These are phyloP conservation scores for Anseranas semipalmata DNA, from an alignment of 2,113 vertebrate genomes.

Conservation along the genomic window DNA sequence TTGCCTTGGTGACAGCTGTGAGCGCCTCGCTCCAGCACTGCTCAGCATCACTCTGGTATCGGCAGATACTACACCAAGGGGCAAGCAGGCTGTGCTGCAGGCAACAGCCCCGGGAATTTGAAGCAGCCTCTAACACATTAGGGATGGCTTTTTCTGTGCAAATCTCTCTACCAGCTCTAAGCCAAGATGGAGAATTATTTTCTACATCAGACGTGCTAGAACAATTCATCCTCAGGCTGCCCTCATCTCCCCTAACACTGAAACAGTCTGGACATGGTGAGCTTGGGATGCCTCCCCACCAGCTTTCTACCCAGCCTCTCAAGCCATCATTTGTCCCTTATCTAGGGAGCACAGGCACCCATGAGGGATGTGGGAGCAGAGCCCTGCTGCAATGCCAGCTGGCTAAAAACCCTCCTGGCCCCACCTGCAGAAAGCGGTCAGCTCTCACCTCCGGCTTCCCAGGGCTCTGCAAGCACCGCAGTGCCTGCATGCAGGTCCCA, in stretches of 20 bases:
- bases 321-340: background rate
- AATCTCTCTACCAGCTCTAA: background rate
- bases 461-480: background rate
- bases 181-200: background rate
- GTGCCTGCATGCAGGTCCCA: background rate
- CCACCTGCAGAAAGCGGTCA: rapidly evolving
- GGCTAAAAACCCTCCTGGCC: background rate
- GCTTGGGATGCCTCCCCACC: background rate
- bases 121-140: rapidly evolving
- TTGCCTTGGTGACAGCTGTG: background rate
- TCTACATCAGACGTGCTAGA: no score
- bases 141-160: background rate
- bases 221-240: no score
- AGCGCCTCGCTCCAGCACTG: background rate
- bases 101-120: background rate
- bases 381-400: background rate
- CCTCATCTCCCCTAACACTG: background rate
- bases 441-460: background rate
- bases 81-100: background rate
- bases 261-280: rapidly evolving
- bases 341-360: no score
- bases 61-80: rapidly evolving
- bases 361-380: background rate
- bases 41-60: background rate
- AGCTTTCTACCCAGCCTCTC: rapidly evolving